A percentile compares a stretch with the other conserved stretches of the same genome.
phyloP scores from a whole-genome alignment of 2,888 invertebrate species.

The Mayetiola destructor region DNA sequence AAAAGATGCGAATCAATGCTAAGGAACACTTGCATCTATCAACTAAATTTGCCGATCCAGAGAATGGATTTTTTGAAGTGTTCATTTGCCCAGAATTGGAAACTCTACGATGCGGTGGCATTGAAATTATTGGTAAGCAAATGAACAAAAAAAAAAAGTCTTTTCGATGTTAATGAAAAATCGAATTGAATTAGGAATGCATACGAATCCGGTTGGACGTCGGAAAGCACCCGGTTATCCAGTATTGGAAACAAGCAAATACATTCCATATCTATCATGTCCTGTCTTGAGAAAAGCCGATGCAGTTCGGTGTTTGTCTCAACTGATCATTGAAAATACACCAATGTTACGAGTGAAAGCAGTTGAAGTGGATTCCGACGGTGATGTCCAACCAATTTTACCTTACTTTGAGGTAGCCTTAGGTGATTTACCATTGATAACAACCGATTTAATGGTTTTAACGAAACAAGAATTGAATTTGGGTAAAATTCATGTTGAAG shows the following conservation, averaged over 20 bases:
- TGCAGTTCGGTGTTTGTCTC: conserved; percentile 46
- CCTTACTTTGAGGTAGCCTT: conserved; percentile 43
- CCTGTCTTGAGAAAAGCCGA: conserved; percentile 30
- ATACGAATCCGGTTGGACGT: conserved; percentile 58
- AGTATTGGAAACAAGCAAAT: conserved; percentile 59
- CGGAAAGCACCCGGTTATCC: conserved; percentile 55
- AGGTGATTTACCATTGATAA: conserved; percentile 52
- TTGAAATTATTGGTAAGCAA: conserved; percentile 57
- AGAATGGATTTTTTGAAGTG: conserved; percentile 28
- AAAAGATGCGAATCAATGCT: conserved; percentile 53
- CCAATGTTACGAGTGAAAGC: conserved; percentile 45
- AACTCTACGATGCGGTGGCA: conserved; percentile 49
- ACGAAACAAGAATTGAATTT: conserved; percentile 21
- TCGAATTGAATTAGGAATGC: conserved; percentile 24
- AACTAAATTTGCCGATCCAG: conserved; percentile 29
- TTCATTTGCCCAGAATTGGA: conserved; percentile 26
- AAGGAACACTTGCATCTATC: conserved; percentile 42
- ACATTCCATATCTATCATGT: conserved; percentile 45
- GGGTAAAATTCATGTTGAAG: conserved; percentile 41
- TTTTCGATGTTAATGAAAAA: no score
- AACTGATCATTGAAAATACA: conserved; percentile 58
- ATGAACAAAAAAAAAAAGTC: no score
- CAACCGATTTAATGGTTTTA: conserved; percentile 48
- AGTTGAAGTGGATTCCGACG: conserved; percentile 41
- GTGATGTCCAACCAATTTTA: conserved; percentile 38